Evolutionary conservation across 2,113 vertebrate species (phyloP), one percentile per base, ranked within the genome.

Genomic region (Megalops atlanticus): DNA sequence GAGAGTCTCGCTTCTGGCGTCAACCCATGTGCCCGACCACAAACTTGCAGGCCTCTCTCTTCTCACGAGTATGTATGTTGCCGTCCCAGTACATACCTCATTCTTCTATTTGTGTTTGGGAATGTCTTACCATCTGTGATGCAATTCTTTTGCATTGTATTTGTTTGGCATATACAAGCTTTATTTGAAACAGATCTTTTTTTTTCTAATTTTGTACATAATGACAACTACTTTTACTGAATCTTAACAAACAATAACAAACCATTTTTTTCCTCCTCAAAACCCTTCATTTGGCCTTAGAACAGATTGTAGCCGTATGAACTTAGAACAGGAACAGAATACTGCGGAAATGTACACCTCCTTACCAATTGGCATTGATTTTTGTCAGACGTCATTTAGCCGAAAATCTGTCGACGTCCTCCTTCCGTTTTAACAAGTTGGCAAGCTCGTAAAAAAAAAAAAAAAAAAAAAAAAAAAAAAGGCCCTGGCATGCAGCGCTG

Each of bases 181-280:
- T 10, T 41, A 68, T 45, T 45, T 6, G 38, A 31, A 78, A 78
- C 39, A 78, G n/a, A 78, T n/a, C n/a, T 41, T n/a, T 68, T 40
- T 64, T 45, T 45, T 45, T 45, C 43, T 45, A 45, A 45, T 45
- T 45, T 10, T 45, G 7, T 45, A 10, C 43, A 45, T 45, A 45
- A 45, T 14, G 43, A 45, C 43, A 6, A 45, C 43, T 10, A n/a
- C n/a, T n/a, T n/a, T n/a, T n/a, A n/a, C n/a, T n/a, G n/a, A n/a
- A n/a, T n/a, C n/a, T n/a, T n/a, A n/a, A n/a, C n/a, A n/a, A n/a
- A n/a, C n/a, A n/a, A n/a, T n/a, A n/a, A n/a, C n/a, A n/a, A n/a
- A n/a, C n/a, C n/a, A n/a, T 14, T 45, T 45, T 45, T 6, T 45
- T 45, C 43, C 43, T 14, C 6, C 43, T 45, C 15, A 78, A n/a